These are phyloP conservation scores for Maniola jurtina DNA, from an alignment of 1,140 invertebrate species.

Conservation along the genomic window DNA sequence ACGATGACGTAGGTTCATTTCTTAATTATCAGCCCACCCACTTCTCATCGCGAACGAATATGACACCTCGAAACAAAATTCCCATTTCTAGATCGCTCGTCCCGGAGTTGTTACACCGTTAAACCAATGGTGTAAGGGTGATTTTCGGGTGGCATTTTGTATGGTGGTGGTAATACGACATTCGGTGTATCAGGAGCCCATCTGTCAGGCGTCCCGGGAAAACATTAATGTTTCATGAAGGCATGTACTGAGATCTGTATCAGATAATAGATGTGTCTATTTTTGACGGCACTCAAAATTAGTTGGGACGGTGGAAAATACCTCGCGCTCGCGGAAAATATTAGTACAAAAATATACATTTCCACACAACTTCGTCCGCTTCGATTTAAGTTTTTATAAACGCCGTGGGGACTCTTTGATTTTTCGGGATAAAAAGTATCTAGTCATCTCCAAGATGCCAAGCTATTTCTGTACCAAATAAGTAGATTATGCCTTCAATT, in stretches of 20 bases:
- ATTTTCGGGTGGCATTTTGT: conserved; percentile 36
- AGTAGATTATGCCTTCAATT: no score
- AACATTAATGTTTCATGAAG: conserved; percentile 77
- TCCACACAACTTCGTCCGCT: no score
- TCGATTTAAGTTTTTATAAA: no score
- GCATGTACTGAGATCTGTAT: conserved; percentile 65
- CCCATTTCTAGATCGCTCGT: conserved; percentile 21
- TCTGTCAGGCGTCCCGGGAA: conserved; percentile 61
- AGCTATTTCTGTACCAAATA: no score
- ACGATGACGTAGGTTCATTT: conserved; percentile 33
- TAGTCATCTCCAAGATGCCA: no score
- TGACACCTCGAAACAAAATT: conserved; percentile 53
- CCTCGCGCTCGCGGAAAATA: neutral
- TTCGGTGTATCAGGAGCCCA: conserved; percentile 64
- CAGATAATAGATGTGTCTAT: conserved; percentile 73
- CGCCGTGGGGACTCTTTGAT: no score
- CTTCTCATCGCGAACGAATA: conserved; percentile 46
- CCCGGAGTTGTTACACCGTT: conserved; percentile 25
- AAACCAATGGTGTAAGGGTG: conserved; percentile 31
- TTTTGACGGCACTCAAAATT: conserved; percentile 65
- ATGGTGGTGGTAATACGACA: conserved; percentile 46
- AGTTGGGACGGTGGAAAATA: conserved; percentile 31
- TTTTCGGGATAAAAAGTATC: no score
- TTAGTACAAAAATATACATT: neutral
- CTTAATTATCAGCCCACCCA: conserved; percentile 43